Evolutionary conservation across 1,140 invertebrate genomes (phyloP), one percentile per base, ranked within the genome.

Genomic region (Agraylea sexmaculata): DNA sequence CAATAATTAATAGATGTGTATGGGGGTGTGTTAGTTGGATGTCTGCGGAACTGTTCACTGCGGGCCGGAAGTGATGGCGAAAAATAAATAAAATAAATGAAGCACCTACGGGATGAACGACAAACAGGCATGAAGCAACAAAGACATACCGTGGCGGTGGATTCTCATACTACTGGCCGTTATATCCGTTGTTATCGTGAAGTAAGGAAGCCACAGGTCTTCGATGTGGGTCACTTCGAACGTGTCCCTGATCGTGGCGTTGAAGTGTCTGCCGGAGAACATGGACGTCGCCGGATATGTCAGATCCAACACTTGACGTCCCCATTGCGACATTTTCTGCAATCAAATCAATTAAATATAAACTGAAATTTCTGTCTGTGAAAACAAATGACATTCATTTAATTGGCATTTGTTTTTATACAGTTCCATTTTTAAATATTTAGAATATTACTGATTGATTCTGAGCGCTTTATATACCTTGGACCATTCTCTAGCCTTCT

Each of bases 111-210:
- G n/a, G n/a, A n/a, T n/a, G n/a, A n/a, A n/a, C n/a, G n/a, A n/a
- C n/a, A n/a, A n/a, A n/a, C n/a, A n/a, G n/a, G n/a, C n/a, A n/a
- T n/a, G n/a, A n/a, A n/a, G n/a, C n/a, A n/a, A n/a, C 17, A 5
- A 34, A 35, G 61, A 73, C 77, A 78, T 69, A 94, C 93, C 93
- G 62, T 92, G 87, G 45, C 83, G 85, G 63, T 98, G 94, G 39
- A 94, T 78, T 57, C 92, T 73, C 86, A 93, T 94, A 54, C 80
- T 84, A 56, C 88, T 93, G 48, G 85, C 81, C 12, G 90, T 91
- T 46, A 99, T 98, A 65, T 99, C 95, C 4, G 96, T 99, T 36
- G 94, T 97, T 46, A 99, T 78, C 22, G 90, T 95, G 62, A 99
- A 99, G 68, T 94, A 99, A 1, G 95, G 95, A 43, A 99, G 75